These are phyloP conservation scores for Scopus umbretta DNA, from an alignment of 2,113 vertebrate genomes.

Conservation along the genomic window DNA sequence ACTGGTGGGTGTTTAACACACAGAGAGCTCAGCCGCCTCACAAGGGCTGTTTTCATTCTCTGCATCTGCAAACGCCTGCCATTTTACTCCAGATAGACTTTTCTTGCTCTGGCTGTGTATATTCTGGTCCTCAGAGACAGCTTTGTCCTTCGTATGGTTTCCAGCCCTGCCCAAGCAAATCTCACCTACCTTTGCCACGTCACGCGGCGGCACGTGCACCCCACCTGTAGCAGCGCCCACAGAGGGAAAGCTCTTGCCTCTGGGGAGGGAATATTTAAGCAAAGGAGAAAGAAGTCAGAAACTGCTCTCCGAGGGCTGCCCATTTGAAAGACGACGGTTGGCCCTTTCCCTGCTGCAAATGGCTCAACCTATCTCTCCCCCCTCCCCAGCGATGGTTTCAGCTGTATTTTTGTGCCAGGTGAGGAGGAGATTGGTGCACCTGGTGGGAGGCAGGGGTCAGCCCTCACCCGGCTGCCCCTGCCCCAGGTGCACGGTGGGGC, in stretches of 20 bases:
- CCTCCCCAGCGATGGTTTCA: accelerated
- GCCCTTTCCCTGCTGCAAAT: background rate
- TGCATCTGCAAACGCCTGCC: background rate
- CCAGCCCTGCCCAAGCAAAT: background rate
- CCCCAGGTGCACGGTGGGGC: accelerated
- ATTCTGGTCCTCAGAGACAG: background rate
- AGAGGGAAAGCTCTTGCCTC: background rate
- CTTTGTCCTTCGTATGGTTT: background rate
- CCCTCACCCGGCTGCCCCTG: no score
- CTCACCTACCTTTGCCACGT: accelerated
- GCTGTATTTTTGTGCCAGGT: background rate
- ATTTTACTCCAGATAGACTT: background rate
- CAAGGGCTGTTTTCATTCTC: background rate
- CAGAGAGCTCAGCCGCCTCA: accelerated
- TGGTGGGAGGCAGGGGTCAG: background rate
- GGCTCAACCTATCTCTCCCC: background rate
- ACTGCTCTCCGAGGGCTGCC: background rate
- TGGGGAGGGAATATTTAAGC: background rate
- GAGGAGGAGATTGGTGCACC: background rate
- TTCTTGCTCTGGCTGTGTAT: background rate
- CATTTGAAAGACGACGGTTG: accelerated
- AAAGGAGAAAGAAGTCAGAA: background rate
- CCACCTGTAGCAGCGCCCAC: background rate
- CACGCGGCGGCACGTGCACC: accelerated
- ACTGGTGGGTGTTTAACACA: background rate